These are phyloP conservation scores for Metallyticus violacea DNA, from an alignment of 2,888 invertebrate genomes.

Conservation along the genomic window DNA sequence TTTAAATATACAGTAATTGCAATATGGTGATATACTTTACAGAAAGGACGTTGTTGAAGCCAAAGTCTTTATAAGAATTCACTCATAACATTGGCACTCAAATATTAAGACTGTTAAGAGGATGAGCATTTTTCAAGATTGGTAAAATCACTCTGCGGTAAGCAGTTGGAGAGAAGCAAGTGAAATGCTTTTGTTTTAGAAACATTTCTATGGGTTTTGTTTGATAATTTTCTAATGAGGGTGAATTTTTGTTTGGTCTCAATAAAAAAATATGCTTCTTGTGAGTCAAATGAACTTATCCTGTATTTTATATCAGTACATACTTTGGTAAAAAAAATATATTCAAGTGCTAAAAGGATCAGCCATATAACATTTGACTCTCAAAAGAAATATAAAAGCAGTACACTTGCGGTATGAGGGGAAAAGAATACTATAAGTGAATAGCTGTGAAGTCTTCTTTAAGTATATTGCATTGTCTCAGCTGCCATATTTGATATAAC, in stretches of 20 bases:
- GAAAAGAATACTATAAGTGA: not conserved
- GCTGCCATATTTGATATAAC: not conserved
- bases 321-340: not conserved
- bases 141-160: not conserved
- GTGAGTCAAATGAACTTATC: not conserved
- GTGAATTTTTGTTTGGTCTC: not conserved
- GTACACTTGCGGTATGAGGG: not conserved
- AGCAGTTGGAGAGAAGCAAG: not conserved
- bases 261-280: not conserved
- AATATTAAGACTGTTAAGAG: not conserved
- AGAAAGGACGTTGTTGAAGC: conserved; percentile 1
- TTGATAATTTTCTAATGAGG: not conserved
- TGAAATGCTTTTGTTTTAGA: not conserved
- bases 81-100: conserved; percentile 11
- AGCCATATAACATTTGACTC: not conserved
- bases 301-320: not conserved
- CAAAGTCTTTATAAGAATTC: not conserved
- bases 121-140: not conserved
- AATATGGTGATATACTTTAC: not conserved
- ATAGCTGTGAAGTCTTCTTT: not conserved
- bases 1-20: not conserved
- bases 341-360: not conserved
- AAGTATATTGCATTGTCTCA: not conserved
- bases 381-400: not conserved
- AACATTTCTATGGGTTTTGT: not conserved